phyloP scores from a whole-genome alignment of 2,113 vertebrate genomes.

The human (Homo sapiens) region GRCh38 chr6:89180501-89181000 shows the following conservation, averaged over 20 bases:
- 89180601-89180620: neutral
- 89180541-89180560: neutral
- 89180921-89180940: neutral
- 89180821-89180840: constrained; percentile 68
- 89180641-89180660: neutral
- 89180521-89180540: neutral
- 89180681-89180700: neutral
- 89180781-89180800: neutral
- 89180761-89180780: neutral
- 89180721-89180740: neutral
- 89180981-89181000: neutral
- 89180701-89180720: neutral
- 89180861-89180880: neutral
- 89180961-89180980: neutral
- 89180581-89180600: neutral
- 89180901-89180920: neutral
- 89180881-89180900: neutral
- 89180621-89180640: neutral
- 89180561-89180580: neutral
- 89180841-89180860: neutral
- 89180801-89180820: neutral
- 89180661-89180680: too few relatives aligned
- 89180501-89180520: constrained; percentile 81
- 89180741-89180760: neutral
- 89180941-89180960: neutral